phyloP scores from a whole-genome alignment of 2,797 vertebrate species.

The Erithacus rubecula region DNA sequence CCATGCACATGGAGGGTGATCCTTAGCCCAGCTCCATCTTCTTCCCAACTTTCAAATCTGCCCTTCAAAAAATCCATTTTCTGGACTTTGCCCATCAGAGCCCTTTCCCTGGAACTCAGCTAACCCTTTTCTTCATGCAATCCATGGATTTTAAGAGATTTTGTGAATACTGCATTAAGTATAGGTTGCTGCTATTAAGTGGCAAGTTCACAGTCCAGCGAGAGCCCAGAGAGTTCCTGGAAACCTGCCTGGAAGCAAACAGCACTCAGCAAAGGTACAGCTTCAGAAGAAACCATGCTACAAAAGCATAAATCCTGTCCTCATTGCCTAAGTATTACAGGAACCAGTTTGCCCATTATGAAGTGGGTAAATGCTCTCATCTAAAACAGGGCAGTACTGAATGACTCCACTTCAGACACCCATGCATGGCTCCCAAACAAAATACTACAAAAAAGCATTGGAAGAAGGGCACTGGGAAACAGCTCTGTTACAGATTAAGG shows the following conservation, averaged over 20 bases:
- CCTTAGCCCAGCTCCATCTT: not conserved
- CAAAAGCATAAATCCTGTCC: not conserved
- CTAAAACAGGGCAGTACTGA: not conserved
- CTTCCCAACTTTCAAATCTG: not conserved
- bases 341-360: not conserved
- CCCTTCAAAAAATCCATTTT: not conserved
- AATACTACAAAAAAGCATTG: not conserved
- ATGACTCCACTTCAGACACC: not conserved
- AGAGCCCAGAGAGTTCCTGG: not conserved
- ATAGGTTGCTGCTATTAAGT: not conserved
- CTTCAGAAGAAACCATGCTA: not conserved
- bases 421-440: not conserved
- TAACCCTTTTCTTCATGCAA: not conserved
- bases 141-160: not conserved
- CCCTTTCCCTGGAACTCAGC: not conserved
- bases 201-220: rapidly evolving
- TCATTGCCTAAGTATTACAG: not conserved
- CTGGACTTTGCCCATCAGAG: not conserved
- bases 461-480: not conserved
- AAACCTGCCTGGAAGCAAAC: not conserved
- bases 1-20: not conserved
- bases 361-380: not conserved
- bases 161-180: not conserved
- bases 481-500: not conserved
- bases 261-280: not conserved